Conservation (phyloP, 2,113 vertebrate genomes). For the Egretta garzetta region DNA sequence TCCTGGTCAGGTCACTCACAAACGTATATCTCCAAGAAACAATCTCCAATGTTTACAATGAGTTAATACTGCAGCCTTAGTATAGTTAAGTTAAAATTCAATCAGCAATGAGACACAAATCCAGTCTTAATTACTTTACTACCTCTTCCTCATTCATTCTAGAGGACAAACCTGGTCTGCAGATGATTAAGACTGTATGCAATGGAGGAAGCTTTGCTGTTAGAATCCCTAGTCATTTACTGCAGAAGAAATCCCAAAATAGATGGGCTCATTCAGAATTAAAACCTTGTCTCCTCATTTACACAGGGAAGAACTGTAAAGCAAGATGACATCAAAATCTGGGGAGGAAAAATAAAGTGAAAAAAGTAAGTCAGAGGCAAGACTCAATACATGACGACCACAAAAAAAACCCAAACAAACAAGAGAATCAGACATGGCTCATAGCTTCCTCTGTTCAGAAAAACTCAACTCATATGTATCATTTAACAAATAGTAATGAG, state of each 20-base stretch:
- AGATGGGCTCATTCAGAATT: background rate
- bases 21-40: background rate
- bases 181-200: background rate
- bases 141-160: background rate
- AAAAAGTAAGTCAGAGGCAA: background rate
- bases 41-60: background rate
- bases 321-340: background rate
- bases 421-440: background rate
- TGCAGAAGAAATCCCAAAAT: background rate
- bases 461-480: accelerated
- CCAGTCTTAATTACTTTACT: slow-evolving; percentile 40
- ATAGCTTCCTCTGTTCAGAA: background rate
- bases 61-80: background rate
- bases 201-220: background rate
- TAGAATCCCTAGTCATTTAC: background rate
- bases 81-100: slow-evolving; percentile 17
- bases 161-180: slow-evolving; percentile 3
- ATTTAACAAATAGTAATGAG: background rate
- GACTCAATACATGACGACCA: background rate
- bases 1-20: background rate
- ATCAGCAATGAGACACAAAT: slow-evolving; percentile 23
- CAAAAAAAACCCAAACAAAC: background rate
- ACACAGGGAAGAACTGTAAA: background rate
- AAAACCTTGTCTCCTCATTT: background rate
- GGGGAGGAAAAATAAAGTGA: background rate